These are phyloP conservation scores for Neoitamus cyanurus DNA, from an alignment of 2,888 invertebrate genomes.

Conservation along the genomic window DNA sequence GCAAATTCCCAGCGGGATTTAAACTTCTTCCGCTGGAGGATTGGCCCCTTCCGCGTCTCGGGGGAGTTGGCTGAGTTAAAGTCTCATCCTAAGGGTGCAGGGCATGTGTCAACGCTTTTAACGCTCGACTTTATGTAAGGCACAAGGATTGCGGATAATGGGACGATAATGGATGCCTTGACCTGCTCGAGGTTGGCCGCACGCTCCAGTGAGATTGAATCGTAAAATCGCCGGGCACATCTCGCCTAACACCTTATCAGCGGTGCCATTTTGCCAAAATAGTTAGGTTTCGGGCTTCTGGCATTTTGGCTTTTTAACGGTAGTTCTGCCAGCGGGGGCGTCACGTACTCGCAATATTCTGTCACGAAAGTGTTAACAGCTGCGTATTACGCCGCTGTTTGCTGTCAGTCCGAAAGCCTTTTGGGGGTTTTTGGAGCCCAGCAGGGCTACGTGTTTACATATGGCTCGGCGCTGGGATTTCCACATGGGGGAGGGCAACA, in stretches of 20 bases:
- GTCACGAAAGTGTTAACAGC: slow-evolving; percentile 39
- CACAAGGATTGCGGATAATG: not conserved
- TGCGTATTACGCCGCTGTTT: slow-evolving; percentile 22
- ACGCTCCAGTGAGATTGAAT: not conserved
- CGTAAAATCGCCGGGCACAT: not conserved
- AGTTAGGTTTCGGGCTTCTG: not conserved
- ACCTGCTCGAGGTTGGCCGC: too few species aligned
- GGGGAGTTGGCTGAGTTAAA: not conserved
- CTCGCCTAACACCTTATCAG: not conserved
- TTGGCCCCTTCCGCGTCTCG: not conserved
- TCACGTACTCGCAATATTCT: slow-evolving; percentile 24
- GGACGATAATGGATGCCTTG: not conserved
- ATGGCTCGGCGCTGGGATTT: not conserved
- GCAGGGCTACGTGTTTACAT: slow-evolving; percentile 22
- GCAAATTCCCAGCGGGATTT: not conserved
- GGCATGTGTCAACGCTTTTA: not conserved
- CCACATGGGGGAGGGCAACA: not conserved
- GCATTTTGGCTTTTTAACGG: not conserved
- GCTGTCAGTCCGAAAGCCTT: not conserved
- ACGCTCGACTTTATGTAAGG: not conserved
- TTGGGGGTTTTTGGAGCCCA: not conserved
- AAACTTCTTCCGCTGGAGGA: not conserved
- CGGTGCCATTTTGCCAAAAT: not conserved
- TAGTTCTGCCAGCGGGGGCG: not conserved
- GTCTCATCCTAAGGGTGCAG: not conserved